Percentiles rank a stretch among this genome's conserved stretches.
These are phyloP conservation scores for Myathropa florea DNA, from an alignment of 2,888 invertebrate species.

Conservation along the genomic window DNA sequence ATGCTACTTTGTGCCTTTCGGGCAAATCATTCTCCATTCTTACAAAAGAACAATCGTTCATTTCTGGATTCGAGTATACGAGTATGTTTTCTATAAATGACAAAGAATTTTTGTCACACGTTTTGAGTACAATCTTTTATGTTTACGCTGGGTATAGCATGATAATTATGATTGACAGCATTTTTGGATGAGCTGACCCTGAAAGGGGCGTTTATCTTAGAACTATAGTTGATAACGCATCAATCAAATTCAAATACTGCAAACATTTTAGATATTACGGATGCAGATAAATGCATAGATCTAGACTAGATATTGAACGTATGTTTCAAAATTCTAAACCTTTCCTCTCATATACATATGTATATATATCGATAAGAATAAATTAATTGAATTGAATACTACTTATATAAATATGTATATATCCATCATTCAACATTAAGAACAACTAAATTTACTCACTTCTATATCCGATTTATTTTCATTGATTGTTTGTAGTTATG, in stretches of 20 bases:
- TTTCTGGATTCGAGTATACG: constrained; percentile 28
- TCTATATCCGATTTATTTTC: not conserved
- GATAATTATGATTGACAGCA: constrained; percentile 67
- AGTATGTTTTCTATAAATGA: constrained; percentile 18
- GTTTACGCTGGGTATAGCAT: constrained; percentile 29
- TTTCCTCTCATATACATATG: not conserved
- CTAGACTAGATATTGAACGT: not conserved
- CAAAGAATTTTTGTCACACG: constrained; percentile 21
- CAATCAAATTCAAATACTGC: constrained; percentile 31
- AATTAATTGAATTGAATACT: no score
- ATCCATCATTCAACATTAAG: not conserved
- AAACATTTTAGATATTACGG: not conserved
- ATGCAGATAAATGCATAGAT: not conserved
- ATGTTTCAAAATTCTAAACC: no score
- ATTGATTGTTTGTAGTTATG: constrained; percentile 24
- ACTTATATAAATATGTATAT: not conserved
- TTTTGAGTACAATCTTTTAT: constrained; percentile 30
- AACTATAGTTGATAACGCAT: constrained; percentile 30
- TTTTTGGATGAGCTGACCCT: constrained; percentile 18
- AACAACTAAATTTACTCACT: not conserved
- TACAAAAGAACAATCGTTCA: constrained; percentile 47
- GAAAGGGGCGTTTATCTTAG: constrained; percentile 36
- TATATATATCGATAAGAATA: no score
- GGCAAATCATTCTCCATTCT: constrained; percentile 23
- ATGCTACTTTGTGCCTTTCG: constrained; percentile 14